phyloP scores from a whole-genome alignment of 2,888 invertebrate genomes.

The Lypha dubia region DNA sequence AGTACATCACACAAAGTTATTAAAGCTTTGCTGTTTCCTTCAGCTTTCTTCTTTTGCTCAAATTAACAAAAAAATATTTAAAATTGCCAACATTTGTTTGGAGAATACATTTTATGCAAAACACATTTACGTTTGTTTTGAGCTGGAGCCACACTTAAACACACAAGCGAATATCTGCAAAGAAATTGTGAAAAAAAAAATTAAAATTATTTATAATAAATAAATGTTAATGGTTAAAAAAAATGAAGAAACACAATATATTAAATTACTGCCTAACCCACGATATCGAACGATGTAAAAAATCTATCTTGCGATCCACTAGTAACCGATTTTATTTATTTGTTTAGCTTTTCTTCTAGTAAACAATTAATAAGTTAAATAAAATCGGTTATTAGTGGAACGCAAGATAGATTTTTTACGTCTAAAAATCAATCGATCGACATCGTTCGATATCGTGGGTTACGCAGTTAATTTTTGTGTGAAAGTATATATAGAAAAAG shows the following conservation, averaged over 20 bases:
- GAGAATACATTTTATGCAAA: not conserved
- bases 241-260: not conserved
- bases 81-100: slow-evolving; percentile 53
- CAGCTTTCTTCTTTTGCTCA: slow-evolving; percentile 18
- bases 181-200: slow-evolving; percentile 27
- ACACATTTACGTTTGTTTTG: slow-evolving; percentile 6
- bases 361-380: no score
- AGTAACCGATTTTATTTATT: no score
- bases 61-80: slow-evolving; percentile 54
- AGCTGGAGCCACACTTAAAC: slow-evolving; percentile 3
- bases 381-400: no score
- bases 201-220: not conserved
- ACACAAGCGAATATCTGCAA: slow-evolving; percentile 27
- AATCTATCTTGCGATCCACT: no score
- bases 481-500: no score
- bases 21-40: slow-evolving; percentile 7
- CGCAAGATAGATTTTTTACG: no score
- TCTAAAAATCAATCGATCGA: no score
- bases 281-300: no score
- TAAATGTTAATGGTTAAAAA: not conserved
- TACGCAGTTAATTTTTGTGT: no score
- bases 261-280: not conserved
- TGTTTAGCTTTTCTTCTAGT: no score
- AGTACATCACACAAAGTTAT: slow-evolving; percentile 44
- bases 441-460: no score